A percentile compares a stretch with the other conserved stretches of the same genome.
phyloP scores from a whole-genome alignment of 2,888 invertebrate species.

The Cryptus armator region DNA sequence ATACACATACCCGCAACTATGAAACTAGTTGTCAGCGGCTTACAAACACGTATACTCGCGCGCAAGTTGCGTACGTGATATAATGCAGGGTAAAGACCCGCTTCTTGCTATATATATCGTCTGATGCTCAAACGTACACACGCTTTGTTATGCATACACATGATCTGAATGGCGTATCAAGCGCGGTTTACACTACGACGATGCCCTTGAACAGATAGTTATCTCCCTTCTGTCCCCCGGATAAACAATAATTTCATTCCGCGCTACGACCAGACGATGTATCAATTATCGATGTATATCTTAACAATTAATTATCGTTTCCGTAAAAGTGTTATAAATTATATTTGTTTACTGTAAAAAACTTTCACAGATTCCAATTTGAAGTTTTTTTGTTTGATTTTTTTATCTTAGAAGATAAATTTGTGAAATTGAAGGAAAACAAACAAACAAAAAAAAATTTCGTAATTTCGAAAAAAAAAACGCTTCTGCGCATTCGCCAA shows the following conservation, averaged over 20 bases:
- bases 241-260: constrained; percentile 76
- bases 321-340: not conserved
- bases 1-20: not conserved
- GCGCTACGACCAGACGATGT: constrained; percentile 3
- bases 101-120: constrained; percentile 15
- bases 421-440: too few relatives aligned
- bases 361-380: not conserved
- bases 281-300: not conserved
- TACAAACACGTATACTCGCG: not conserved
- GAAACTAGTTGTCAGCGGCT: constrained; percentile 23
- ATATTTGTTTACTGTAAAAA: not conserved
- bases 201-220: constrained; percentile 73
- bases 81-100: constrained; percentile 30
- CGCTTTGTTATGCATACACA: constrained; percentile 58
- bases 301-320: constrained; percentile 12
- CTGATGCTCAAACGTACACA: constrained; percentile 4
- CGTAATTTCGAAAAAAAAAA: too few relatives aligned
- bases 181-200: constrained; percentile 73
- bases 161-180: constrained; percentile 71
- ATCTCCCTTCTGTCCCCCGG: constrained; percentile 66
- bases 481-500: too few relatives aligned
- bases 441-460: too few relatives aligned
- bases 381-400: too few relatives aligned
- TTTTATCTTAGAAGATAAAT: too few relatives aligned
- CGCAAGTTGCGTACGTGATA: constrained; percentile 26